Conservation (phyloP, 2,113 vertebrate genomes). For the Rynchops niger region DNA sequence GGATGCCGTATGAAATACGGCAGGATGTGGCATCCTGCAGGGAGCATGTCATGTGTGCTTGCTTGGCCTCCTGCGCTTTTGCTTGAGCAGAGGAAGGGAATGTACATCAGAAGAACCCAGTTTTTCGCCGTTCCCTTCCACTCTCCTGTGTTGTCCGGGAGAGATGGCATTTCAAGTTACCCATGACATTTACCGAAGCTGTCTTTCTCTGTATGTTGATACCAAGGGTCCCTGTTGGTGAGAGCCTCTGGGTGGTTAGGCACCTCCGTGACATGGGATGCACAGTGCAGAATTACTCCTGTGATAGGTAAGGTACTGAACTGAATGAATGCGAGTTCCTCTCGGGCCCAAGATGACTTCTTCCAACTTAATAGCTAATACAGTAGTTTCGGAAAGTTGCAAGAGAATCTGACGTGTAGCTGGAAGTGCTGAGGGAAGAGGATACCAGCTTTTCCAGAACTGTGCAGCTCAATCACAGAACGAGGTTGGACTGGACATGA, state of each 20-base stretch:
- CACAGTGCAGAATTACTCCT: background rate
- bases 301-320: background rate
- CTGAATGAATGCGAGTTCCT: background rate
- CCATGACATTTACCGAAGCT: background rate
- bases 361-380: background rate
- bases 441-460: conserved; percentile 63
- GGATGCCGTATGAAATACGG: background rate
- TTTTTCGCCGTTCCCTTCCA: background rate
- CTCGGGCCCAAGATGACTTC: background rate
- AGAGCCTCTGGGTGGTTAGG: background rate
- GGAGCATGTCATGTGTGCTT: background rate
- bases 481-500: conserved; percentile 50
- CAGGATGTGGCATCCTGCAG: conserved; percentile 55
- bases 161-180: accelerated
- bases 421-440: conserved; percentile 40
- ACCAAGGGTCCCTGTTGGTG: background rate
- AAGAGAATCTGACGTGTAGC: background rate
- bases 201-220: background rate
- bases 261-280: background rate
- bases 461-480: conserved; percentile 18
- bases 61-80: background rate
- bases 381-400: background rate
- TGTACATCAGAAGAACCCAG: background rate
- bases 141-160: background rate
- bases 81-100: conserved; percentile 12